A percentile compares a stretch with the other conserved stretches of the same genome.
phyloP scores from a whole-genome alignment of 92 coral and sea anemone species.

The Plumapathes pennacea region DNA sequence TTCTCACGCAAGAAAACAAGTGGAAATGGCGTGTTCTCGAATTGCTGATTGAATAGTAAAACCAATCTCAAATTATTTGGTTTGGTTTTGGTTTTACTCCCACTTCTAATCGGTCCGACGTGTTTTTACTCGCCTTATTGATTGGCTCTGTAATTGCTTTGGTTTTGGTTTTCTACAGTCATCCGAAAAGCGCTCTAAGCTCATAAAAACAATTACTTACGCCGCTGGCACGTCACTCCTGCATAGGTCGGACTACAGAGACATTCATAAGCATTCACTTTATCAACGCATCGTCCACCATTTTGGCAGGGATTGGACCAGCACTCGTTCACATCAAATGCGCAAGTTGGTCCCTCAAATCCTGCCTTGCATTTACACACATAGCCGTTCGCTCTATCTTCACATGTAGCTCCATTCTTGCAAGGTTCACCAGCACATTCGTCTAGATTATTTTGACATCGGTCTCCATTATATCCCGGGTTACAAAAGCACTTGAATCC shows the following conservation, averaged over 20 bases:
- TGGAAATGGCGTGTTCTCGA: too few species aligned
- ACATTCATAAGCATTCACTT: constrained; percentile 70
- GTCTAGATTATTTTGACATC: constrained; percentile 72
- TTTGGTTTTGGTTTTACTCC: too few species aligned
- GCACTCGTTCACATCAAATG: constrained; percentile 61
- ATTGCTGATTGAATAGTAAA: too few species aligned
- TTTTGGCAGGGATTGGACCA: constrained; percentile 72
- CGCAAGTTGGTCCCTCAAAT: constrained; percentile 74
- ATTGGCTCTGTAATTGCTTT: too few species aligned
- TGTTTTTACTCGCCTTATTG: too few species aligned
- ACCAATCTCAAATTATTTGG: too few species aligned
- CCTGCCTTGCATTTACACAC: constrained; percentile 71
- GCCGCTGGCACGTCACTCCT: constrained; percentile 62
- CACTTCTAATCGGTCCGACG: too few species aligned
- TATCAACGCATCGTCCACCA: constrained; percentile 72
- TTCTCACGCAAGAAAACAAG: too few species aligned
- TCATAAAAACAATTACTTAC: constrained; percentile 54
- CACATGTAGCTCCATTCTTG: constrained; percentile 74
- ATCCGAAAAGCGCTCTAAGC: too few species aligned
- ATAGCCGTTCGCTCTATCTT: constrained; percentile 56
- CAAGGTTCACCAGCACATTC: constrained; percentile 83
- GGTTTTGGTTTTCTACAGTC: too few species aligned
- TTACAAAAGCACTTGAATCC: constrained; percentile 71
- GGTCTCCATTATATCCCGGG: constrained; percentile 76
- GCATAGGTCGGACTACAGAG: constrained; percentile 78